Base-by-base conservation (phyloP, 1,140 invertebrate genomes). In the Frieseomelitta varia region DNA sequence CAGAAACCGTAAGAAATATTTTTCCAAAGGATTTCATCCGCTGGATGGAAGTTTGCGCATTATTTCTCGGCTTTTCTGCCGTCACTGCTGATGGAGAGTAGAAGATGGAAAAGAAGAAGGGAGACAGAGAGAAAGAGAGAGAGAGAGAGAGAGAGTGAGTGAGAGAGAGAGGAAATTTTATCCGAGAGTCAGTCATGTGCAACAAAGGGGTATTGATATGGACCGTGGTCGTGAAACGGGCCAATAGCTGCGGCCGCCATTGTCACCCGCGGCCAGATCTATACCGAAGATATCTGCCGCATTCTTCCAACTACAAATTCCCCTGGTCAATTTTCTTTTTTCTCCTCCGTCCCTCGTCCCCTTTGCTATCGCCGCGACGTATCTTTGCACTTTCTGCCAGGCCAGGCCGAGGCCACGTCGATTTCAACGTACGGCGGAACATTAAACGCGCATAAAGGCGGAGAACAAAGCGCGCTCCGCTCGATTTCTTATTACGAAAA, bases 301-400 rank as follows among this genome's bases (percentile, higher is more conserved):
- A 84, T 84, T 84, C 81, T 84, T 84, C 81, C 81, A 84, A 79
- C 81, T 79, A 84, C 81, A 84, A 84, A 84, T 84, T 84, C 81
- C 73, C 11, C 81, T 55, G 81, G 81, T 79, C 81, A 84, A 84
- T 72, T 71, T 84, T 84, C 78, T 84, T 78, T 47, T n/a, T 69
- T n/a, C 24, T 15, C 15, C 51, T 21, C 34, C 39, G 14, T 19
- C 2, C 11, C 19, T 34, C 11, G 24, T 27, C 39, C 27, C 8
- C n/a, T 65, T 65, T 24, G 2, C 58, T 51, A 30, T 27, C 61
- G 6, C 63, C n/a, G 30, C n/a, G 24, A 58, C 75, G 55, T 79
- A 72, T 79, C 67, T 79, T 58, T 79, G 51, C 75, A 71, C 75
- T 84, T 78, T 58, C 76, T 11, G 56, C 30, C 81, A 69, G 21